These are phyloP conservation scores for Takifugu bimaculatus DNA, from an alignment of 2,113 vertebrate species.

Conservation along the genomic window DNA sequence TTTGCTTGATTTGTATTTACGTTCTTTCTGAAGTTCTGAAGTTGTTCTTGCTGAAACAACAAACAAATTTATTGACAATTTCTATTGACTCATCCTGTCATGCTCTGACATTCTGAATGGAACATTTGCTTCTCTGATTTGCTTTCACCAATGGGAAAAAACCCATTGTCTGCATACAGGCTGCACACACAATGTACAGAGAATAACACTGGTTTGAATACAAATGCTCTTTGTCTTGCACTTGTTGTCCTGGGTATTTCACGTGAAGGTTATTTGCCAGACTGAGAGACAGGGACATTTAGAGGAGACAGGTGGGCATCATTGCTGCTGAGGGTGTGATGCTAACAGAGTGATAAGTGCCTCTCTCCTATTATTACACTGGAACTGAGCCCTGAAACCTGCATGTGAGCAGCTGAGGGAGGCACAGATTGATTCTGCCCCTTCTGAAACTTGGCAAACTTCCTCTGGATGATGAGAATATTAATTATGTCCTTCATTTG, in stretches of 20 bases:
- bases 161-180: neutral
- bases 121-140: neutral
- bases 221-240: neutral
- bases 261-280: neutral
- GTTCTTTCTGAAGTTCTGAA: no score
- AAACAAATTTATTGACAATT: no score
- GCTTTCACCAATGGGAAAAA: neutral
- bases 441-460: conserved; percentile 54
- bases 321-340: conserved; percentile 25
- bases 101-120: no score
- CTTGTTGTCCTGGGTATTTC: neutral
- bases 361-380: conserved; percentile 46
- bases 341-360: conserved; percentile 44
- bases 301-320: conserved; percentile 8
- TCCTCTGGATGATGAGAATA: conserved; percentile 59
- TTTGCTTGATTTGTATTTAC: no score
- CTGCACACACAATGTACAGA: neutral
- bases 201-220: neutral
- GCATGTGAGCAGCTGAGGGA: conserved; percentile 11
- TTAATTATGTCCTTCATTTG: conserved; percentile 61
- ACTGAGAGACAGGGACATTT: conserved; percentile 19
- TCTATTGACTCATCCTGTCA: no score
- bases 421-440: conserved; percentile 48
- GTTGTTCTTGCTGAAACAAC: no score
- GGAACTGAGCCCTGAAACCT: conserved; percentile 41